phyloP scores from a whole-genome alignment of 2,797 vertebrate species.

The Gadopsis marmoratus region DNA sequence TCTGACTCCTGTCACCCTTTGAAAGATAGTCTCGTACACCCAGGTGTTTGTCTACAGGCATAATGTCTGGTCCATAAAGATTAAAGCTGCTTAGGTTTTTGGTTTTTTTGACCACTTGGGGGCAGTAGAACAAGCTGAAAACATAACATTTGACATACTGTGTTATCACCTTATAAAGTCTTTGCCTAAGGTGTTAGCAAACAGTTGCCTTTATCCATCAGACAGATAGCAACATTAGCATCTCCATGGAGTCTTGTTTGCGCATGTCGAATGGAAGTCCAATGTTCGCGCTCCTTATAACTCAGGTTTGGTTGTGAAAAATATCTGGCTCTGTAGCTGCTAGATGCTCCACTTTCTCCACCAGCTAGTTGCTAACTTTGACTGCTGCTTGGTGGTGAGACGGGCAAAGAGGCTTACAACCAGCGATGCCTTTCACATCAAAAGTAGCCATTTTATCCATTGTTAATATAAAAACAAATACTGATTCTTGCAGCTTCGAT shows the following conservation, averaged over 20 bases:
- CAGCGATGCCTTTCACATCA: neutral
- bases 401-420: no score
- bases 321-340: neutral
- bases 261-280: neutral
- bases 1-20: neutral
- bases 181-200: neutral
- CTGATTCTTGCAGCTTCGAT: neutral
- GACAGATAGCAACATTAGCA: neutral
- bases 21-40: slow-evolving; percentile 12
- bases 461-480: neutral
- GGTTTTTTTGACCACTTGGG: slow-evolving; percentile 9
- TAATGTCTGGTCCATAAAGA: slow-evolving; percentile 13
- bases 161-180: neutral
- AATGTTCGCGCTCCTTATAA: neutral
- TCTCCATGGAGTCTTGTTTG: neutral
- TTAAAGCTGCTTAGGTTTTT: slow-evolving; percentile 1
- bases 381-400: neutral
- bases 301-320: neutral
- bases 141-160: neutral
- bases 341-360: neutral
- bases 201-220: slow-evolving; percentile 2
- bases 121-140: slow-evolving; percentile 1
- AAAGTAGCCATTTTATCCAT: neutral
- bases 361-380: neutral
- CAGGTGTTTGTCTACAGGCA: slow-evolving; percentile 6